These are phyloP conservation scores for Hesperophylax magnus DNA, from an alignment of 1,140 invertebrate species.

Conservation along the genomic window DNA sequence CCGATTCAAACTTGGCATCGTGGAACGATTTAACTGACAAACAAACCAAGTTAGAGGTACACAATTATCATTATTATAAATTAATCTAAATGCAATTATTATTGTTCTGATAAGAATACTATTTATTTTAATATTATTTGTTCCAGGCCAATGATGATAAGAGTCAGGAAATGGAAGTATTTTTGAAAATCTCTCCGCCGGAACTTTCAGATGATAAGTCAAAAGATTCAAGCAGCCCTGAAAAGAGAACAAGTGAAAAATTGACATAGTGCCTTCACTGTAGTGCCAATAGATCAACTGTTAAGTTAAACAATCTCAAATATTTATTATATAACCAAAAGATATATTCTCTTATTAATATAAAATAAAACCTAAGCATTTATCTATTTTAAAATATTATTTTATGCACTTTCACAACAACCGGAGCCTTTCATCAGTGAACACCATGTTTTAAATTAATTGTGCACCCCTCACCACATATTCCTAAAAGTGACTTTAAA, in stretches of 20 bases:
- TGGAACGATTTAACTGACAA: slow-evolving; percentile 71
- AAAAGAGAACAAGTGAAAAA: slow-evolving; percentile 44
- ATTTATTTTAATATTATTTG: slow-evolving; percentile 31
- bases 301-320: slow-evolving; percentile 4
- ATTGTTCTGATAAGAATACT: not conserved
- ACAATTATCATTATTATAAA: not conserved
- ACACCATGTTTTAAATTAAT: no score
- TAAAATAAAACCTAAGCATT: no score
- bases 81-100: not conserved
- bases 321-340: slow-evolving; percentile 11
- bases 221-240: slow-evolving; percentile 15
- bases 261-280: slow-evolving; percentile 53
- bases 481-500: no score
- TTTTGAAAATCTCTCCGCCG: slow-evolving; percentile 35
- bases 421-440: no score
- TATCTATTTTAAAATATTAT: no score
- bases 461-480: no score
- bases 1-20: slow-evolving; percentile 73
- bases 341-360: slow-evolving; percentile 11
- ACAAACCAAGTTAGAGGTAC: slow-evolving; percentile 30
- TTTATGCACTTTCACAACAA: no score
- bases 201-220: slow-evolving; percentile 2
- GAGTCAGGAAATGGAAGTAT: slow-evolving; percentile 48
- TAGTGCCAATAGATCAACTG: slow-evolving; percentile 42
- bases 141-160: slow-evolving; percentile 44